Evolutionary conservation across 2,113 vertebrate species (phyloP), one percentile per base, ranked within the genome.

Genomic region (Myotis yumanensis): DNA sequence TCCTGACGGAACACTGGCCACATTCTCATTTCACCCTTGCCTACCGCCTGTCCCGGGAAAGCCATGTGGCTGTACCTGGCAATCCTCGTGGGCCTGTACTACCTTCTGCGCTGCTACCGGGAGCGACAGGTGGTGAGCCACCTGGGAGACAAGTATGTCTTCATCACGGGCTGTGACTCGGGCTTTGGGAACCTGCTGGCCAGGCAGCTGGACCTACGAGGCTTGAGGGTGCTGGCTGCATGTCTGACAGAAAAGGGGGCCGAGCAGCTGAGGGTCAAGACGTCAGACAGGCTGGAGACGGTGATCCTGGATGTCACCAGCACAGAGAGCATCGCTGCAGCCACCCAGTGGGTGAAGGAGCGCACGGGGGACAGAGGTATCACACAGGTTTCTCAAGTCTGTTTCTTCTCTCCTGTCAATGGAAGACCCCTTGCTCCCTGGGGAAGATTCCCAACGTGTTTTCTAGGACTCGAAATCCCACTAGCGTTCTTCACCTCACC

Each of bases 91-190:
- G 71, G 46, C 52, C 90, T 97, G 11, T 95, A 85, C 35, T 51
- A 86, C n/a, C 66, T 97, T 4, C 12, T 96, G 79, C 69, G 51
- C 86, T 93, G 95, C 91, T 83, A 96, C 62, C 48, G 0, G 59
- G 91, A 97, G 46, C 96, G 68, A 43, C 91, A 97, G 91, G 68
- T 85, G 43, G 51, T 98, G 81, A 75, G 91, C 57, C n/a, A 94
- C 92, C 94, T 98, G 2, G 48, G 0, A 1, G 96, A 98, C 76
- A 98, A 98, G 94, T 97, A 97, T 4, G 98, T 99, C 94, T 87
- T 99, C 80, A 98, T 99, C 97, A 99, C 98, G 0, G 99, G 99
- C 85, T 99, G 99, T 3, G 99, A 99, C 96, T 98, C 98, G 2
- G 99, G 99, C 83, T 99, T 99, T 6, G 98, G 99, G 30, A 98